A percentile compares a stretch with the other conserved stretches of the same genome.
These are phyloP conservation scores for Tolypeutes matacus DNA, from an alignment of 2,797 vertebrate genomes.

Conservation along the genomic window DNA sequence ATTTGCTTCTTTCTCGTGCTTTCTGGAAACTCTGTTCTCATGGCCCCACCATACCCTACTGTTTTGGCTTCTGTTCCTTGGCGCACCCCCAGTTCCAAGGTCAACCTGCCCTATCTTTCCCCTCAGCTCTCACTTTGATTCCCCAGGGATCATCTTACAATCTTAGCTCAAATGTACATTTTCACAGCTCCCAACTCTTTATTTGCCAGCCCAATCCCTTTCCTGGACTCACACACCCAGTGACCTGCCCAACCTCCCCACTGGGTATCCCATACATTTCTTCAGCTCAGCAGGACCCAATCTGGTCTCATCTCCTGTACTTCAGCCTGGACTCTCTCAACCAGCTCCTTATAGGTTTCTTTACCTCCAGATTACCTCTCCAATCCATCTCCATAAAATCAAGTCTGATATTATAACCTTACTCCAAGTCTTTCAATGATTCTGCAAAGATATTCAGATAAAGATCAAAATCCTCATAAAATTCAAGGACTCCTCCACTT, in stretches of 20 bases:
- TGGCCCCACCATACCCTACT: rapidly evolving
- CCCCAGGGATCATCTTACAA: neutral
- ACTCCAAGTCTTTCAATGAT: neutral
- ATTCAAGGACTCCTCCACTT: neutral
- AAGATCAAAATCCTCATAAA: neutral
- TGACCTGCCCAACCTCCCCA: neutral
- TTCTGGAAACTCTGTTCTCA: neutral
- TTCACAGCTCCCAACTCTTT: neutral
- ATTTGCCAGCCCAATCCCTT: neutral
- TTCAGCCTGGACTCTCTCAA: neutral
- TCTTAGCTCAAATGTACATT: neutral
- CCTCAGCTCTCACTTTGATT: neutral
- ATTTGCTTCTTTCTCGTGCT: neutral
- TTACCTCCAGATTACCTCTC: neutral
- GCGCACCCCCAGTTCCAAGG: rapidly evolving
- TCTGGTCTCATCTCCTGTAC: neutral
- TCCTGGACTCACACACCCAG: neutral
- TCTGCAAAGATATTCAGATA: neutral
- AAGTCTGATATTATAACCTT: neutral
- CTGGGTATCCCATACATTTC: neutral
- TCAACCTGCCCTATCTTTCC: no score
- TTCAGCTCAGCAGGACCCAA: rapidly evolving
- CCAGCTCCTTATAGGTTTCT: neutral
- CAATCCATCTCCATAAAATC: neutral
- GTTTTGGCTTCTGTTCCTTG: no score